Evolutionary conservation across 35 echinoderm and acorn worm species (phyloP).

Genomic region (Lytechinus pictus): DNA sequence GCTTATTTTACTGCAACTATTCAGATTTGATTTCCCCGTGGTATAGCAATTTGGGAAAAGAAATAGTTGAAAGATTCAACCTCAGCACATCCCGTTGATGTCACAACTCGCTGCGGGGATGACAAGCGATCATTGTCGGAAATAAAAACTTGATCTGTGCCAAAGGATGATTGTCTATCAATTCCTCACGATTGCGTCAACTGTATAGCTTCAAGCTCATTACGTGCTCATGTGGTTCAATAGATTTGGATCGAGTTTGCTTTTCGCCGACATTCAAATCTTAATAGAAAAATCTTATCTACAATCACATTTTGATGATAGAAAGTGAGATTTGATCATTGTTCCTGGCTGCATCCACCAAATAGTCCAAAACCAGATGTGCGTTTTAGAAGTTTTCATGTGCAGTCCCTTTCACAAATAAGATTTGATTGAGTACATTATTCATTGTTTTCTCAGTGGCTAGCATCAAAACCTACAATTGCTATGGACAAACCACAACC

Average conservation of each 20-base stretch:
- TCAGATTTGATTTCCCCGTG: not conserved
- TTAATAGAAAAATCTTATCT: not conserved
- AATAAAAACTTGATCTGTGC: not conserved
- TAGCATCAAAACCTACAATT: not conserved
- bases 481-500: not conserved
- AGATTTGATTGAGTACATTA: not conserved
- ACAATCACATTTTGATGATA: not conserved
- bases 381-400: not conserved
- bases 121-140: not conserved
- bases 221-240: not conserved
- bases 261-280: not conserved
- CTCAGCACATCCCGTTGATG: not conserved
- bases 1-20: not conserved
- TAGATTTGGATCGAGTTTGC: slow-evolving; percentile 18
- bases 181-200: not conserved
- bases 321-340: not conserved
- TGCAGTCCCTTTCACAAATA: slow-evolving; percentile 10
- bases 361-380: not conserved
- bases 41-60: not conserved
- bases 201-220: not conserved
- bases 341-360: not conserved
- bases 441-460: slow-evolving; percentile 9
- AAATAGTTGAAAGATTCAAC: not conserved
- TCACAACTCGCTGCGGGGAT: not conserved
- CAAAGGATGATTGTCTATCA: not conserved